phyloP scores from a whole-genome alignment of 2,797 vertebrate species.

The Gobio occitaniae region DNA sequence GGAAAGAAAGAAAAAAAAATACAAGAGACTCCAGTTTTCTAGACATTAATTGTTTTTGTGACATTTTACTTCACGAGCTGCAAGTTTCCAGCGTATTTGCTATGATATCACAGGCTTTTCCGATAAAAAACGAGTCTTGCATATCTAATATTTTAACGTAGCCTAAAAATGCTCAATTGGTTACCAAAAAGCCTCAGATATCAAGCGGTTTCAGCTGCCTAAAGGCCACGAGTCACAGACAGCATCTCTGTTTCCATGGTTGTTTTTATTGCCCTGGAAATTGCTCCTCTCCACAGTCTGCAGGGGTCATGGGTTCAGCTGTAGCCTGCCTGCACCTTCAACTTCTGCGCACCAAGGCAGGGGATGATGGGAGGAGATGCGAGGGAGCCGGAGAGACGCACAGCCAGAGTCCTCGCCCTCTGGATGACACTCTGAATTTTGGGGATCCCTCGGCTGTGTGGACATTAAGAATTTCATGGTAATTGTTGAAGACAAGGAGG shows the following conservation, averaged over 20 bases:
- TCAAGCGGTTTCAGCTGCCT: background rate
- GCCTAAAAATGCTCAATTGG: background rate
- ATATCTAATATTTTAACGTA: background rate
- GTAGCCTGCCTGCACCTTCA: constrained; percentile 59
- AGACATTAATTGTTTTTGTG: constrained; percentile 6
- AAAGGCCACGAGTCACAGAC: constrained; percentile 38
- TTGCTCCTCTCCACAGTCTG: constrained; percentile 70
- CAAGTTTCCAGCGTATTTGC: background rate
- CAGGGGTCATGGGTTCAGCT: constrained; percentile 76
- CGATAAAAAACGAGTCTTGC: background rate
- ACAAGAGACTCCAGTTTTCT: constrained; percentile 11
- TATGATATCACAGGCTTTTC: background rate
- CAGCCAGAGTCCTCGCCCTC: constrained; percentile 72
- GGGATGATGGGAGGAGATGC: constrained; percentile 54
- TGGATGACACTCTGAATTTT: constrained; percentile 76
- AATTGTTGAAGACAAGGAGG: constrained; percentile 75
- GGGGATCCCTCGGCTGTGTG: constrained; percentile 67
- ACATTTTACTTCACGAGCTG: constrained; percentile 5
- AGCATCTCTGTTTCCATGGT: constrained; percentile 64
- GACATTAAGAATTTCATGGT: constrained; percentile 83
- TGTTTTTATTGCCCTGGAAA: constrained; percentile 80
- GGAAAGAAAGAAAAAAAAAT: background rate
- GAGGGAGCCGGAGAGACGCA: constrained; percentile 48
- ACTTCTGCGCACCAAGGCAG: constrained; percentile 55
- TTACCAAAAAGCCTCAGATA: background rate